Evolutionary conservation across 2,113 vertebrate species (phyloP).

Genomic region (Todiramphus chloris): DNA sequence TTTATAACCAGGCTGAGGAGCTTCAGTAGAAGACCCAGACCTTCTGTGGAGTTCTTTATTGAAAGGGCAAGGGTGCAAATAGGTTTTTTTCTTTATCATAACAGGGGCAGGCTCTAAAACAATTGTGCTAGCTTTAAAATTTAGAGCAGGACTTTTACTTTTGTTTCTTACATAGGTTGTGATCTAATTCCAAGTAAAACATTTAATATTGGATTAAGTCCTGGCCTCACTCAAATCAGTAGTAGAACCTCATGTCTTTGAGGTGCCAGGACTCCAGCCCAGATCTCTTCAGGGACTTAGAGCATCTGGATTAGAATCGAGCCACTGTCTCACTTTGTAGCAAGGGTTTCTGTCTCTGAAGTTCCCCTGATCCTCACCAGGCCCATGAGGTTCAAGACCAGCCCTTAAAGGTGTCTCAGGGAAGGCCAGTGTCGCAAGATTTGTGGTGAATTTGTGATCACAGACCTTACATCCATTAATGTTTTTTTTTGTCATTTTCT

Average conservation of each 20-base stretch:
- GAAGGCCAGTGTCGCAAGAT: neutral
- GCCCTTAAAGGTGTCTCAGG: neutral
- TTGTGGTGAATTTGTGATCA: neutral
- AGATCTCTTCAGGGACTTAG: neutral
- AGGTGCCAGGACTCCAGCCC: neutral
- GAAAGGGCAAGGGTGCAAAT: neutral
- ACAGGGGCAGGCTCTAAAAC: neutral
- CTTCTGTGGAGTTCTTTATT: neutral
- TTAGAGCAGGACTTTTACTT: neutral
- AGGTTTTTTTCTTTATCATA: neutral
- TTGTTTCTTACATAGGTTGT: neutral
- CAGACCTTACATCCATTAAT: neutral
- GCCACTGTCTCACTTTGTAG: neutral
- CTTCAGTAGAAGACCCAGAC: neutral
- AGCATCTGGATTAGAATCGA: neutral
- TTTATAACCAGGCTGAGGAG: neutral
- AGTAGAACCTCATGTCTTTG: neutral
- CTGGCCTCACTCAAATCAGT: neutral
- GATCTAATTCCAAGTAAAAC: neutral
- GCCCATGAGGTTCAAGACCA: neutral
- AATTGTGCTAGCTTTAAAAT: neutral
- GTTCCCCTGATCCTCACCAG: neutral
- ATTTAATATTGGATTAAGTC: neutral
- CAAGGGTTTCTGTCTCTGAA: neutral
- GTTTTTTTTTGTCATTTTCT: constrained; percentile 44